phyloP scores from a whole-genome alignment of 1,140 invertebrate species.

The Drosophila sechellia region DNA sequence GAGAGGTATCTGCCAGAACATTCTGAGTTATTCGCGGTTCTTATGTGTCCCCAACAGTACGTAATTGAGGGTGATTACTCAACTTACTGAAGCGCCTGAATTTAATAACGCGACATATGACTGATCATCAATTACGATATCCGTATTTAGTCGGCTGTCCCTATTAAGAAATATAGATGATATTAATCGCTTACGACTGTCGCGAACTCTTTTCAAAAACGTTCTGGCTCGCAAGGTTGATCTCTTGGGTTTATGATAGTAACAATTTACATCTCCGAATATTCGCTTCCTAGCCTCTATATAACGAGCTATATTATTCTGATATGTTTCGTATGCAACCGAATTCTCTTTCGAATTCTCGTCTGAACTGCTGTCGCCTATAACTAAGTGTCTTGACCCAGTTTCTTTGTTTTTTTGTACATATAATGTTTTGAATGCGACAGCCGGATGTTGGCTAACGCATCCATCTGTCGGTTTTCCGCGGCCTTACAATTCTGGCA shows the following conservation, averaged over 20 bases:
- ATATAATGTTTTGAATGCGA: background rate
- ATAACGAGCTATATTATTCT: too few species aligned
- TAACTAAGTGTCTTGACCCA: background rate
- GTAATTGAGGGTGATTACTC: too few species aligned
- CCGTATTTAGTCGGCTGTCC: background rate
- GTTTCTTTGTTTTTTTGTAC: background rate
- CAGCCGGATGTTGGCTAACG: background rate
- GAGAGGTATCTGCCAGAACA: background rate
- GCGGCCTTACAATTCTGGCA: too few species aligned
- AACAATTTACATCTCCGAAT: background rate
- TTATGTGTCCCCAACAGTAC: conserved; percentile 1
- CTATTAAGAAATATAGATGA: background rate
- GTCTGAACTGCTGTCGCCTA: too few species aligned
- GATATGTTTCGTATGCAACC: background rate
- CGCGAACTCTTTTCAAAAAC: background rate
- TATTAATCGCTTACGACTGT: background rate
- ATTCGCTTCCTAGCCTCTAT: background rate
- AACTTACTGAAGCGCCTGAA: background rate
- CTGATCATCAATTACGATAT: too few species aligned
- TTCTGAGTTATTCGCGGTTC: background rate
- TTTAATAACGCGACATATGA: background rate
- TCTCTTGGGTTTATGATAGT: background rate
- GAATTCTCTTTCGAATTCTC: background rate
- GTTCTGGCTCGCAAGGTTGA: background rate
- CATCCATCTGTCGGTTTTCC: too few species aligned